Conservation (phyloP, 2,888 invertebrate species). For the Psylliodes chrysocephalus region DNA sequence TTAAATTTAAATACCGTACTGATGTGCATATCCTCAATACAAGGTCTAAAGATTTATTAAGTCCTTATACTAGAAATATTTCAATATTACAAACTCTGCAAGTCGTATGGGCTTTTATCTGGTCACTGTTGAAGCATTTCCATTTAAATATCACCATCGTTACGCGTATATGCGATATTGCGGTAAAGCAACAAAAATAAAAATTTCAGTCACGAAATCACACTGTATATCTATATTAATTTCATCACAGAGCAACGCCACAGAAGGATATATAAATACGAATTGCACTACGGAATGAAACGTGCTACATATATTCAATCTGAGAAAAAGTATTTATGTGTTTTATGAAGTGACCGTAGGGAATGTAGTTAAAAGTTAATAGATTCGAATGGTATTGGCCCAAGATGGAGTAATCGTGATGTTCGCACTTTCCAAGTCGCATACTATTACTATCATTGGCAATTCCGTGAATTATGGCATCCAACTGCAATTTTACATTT, state of each 20-base stretch:
- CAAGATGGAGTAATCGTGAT: constrained; percentile 50
- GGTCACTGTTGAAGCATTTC: not conserved
- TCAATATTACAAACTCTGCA: too few relatives aligned
- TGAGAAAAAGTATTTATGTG: constrained; percentile 27
- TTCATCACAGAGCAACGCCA: constrained; percentile 9
- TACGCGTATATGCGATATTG: constrained; percentile 1
- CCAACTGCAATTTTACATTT: constrained; percentile 45
- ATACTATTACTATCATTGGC: constrained; percentile 47
- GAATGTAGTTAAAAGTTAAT: constrained; percentile 50
- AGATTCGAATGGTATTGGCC: constrained; percentile 43
- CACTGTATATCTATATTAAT: constrained; percentile 23
- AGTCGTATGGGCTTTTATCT: not conserved
- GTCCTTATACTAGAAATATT: too few relatives aligned
- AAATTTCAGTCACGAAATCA: constrained; percentile 20
- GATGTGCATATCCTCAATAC: too few relatives aligned
- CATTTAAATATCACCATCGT: not conserved
- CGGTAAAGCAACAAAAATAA: not conserved
- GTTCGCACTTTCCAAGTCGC: constrained; percentile 53
- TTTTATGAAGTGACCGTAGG: constrained; percentile 47
- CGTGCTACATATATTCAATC: constrained; percentile 28
- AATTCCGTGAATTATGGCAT: constrained; percentile 47
- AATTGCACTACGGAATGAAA: constrained; percentile 19
- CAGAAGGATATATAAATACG: not conserved
- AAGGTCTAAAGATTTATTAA: too few relatives aligned
- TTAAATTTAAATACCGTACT: too few relatives aligned